Base-by-base conservation (phyloP, 2,113 vertebrate genomes). In the Probosciger aterrimus region DNA sequence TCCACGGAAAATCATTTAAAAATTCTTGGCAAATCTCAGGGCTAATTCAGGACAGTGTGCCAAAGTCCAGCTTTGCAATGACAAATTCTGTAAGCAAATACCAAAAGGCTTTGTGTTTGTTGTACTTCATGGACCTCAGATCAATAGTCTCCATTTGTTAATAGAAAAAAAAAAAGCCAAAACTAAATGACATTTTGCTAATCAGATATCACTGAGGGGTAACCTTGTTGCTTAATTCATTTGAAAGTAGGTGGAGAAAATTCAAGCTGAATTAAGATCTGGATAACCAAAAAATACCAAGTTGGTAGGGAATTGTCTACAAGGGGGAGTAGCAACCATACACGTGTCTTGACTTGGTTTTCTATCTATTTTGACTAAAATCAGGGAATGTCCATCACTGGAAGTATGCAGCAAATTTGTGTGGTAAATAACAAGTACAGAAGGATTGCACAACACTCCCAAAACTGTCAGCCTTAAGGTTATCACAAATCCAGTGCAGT, bases 21-120 rank as follows among this genome's bases (percentile, higher is more conserved):
- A 82, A 12, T 59, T 80, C 23, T 70, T 84, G 65, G 41, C 14
- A 85, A 83, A 93, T 63, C 28, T 33, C 52, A 67, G 41, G 79
- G 47, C 33, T 92, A 87, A 50, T 35, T 82, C 60, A 69, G 91
- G 89, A 92, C 15, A 2, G 13, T 5, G 52, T 88, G 35, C 11
- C 74, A 47, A 96, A 96, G 89, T 95, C 73, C 91, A 93, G 30
- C 30, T 89, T 78, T 90, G 55, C 28, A 74, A 75, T 13, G 18
- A 35, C 31, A 94, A 86, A 28, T 31, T 78, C n/a, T 43, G 35
- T 33, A 37, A 20, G n/a, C 5, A 8, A 88, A 91, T 81, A 86
- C 35, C 24, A 28, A 60, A 14, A 88, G 55, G 60, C 10, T 28
- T 71, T 39, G 2, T 92, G 52, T 92, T 93, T 91, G 77, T 4